phyloP scores from a whole-genome alignment of 2,113 vertebrate genomes.

The Hylia prasina region DNA sequence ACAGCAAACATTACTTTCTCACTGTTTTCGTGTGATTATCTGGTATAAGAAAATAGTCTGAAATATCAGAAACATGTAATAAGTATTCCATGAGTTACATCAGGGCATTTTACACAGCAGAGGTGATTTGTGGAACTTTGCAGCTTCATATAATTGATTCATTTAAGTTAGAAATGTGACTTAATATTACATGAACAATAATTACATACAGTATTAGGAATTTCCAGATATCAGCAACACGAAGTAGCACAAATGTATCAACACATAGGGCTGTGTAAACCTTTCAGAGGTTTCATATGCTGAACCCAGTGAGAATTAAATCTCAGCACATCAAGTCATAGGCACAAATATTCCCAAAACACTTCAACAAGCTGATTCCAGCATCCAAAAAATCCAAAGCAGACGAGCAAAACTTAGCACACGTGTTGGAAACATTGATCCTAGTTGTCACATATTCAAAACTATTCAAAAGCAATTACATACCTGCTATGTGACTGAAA shows the following conservation, averaged over 20 bases:
- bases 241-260: not conserved
- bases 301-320: not conserved
- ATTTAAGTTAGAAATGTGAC: constrained; percentile 3
- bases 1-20: not conserved
- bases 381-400: not conserved
- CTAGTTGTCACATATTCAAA: not conserved
- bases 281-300: not conserved
- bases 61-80: not conserved
- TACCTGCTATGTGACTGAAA: not conserved
- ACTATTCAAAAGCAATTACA: not conserved
- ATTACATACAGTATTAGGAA: not conserved
- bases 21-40: not conserved
- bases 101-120: not conserved
- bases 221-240: not conserved
- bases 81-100: not conserved
- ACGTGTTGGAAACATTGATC: not conserved
- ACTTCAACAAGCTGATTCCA: not conserved
- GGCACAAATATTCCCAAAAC: not conserved
- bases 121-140: constrained; percentile 1
- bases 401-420: not conserved
- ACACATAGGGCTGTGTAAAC: not conserved
- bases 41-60: not conserved
- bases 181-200: not conserved
- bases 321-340: not conserved
- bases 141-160: not conserved